Base-by-base conservation (phyloP, 2,113 vertebrate species). In the Ardeotis arabs region DNA sequence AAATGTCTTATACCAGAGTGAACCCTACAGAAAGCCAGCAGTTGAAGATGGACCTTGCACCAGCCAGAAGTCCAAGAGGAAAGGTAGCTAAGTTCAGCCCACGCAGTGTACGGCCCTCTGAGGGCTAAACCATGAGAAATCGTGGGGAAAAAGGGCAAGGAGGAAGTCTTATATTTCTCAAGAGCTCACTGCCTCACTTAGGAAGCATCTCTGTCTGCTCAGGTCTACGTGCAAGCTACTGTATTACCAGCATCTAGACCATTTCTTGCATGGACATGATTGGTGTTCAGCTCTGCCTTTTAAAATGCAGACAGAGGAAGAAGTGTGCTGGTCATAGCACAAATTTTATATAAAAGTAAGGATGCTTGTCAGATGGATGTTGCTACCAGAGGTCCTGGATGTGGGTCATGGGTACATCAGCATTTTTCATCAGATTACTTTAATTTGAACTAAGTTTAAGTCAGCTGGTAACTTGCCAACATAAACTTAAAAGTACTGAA, bases 91-190 rank as follows among this genome's bases (percentile, higher is more conserved):
- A 59, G 37, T 25, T 35, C 64, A 90, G 45, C 28, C 14, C 35
- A 45, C 2, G 2, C 4, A 29, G 4, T 3, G 12, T 18, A 19
- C 10, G 66, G 20, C 15, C 20, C 20, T 74, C 55, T 37, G 49
- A 85, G 33, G n/a, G 14, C 25, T 49, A 23, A 44, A 17, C 33
- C 27, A 4, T 8, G 19, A 52, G 55, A 60, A 92, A 58, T 0
- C 3, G 2, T 4, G 7, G 21, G 23, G 9, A 0, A 5, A 47
- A 14, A 70, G 37, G 4, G 9, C 23, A 59, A 58, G 27, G 16
- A 45, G 22, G 15, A 74, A 29, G 18, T 35, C 5, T 37, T 21
- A 1, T 3, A 10, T 47, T 58, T 70, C 25, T 50, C 56, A 28
- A 67, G 37, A 22, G 3, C 3, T 66, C 28, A 17, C 29, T 23